Evolutionary conservation across 2,797 vertebrate species (phyloP).

Genomic region (Rhabdomys pumilio): DNA sequence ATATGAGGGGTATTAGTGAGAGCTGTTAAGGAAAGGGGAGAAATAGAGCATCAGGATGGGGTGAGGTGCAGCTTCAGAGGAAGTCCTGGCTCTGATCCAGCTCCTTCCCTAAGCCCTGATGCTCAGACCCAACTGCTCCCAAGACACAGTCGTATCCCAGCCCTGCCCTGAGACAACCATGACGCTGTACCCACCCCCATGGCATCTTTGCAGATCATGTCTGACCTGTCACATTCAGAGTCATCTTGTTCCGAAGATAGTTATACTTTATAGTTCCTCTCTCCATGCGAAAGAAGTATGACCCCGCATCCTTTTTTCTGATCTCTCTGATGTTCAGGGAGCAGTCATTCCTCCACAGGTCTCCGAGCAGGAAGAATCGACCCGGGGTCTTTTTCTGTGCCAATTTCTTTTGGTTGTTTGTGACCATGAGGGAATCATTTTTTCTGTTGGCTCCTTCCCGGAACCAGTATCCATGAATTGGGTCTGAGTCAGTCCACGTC

Average conservation of each 20-base stretch:
- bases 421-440: fast-evolving
- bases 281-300: not conserved
- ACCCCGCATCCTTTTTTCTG: fast-evolving
- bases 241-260: fast-evolving
- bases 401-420: fast-evolving
- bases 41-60: not conserved
- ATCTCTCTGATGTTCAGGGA: conserved; percentile 60
- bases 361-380: not conserved
- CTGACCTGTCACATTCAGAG: conserved; percentile 27
- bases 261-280: fast-evolving
- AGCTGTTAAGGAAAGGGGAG: not conserved
- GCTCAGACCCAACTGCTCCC: not conserved
- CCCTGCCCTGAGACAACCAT: not conserved
- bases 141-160: not conserved
- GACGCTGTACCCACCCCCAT: too few species aligned
- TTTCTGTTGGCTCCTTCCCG: fast-evolving
- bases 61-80: not conserved
- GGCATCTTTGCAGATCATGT: not conserved
- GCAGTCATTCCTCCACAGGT: fast-evolving
- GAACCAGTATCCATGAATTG: not conserved
- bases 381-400: fast-evolving
- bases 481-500: fast-evolving
- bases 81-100: not conserved
- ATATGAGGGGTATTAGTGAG: not conserved
- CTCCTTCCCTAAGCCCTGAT: not conserved